Evolutionary conservation across 2,888 invertebrate species (phyloP).

Genomic region (Teleiodes luculella): DNA sequence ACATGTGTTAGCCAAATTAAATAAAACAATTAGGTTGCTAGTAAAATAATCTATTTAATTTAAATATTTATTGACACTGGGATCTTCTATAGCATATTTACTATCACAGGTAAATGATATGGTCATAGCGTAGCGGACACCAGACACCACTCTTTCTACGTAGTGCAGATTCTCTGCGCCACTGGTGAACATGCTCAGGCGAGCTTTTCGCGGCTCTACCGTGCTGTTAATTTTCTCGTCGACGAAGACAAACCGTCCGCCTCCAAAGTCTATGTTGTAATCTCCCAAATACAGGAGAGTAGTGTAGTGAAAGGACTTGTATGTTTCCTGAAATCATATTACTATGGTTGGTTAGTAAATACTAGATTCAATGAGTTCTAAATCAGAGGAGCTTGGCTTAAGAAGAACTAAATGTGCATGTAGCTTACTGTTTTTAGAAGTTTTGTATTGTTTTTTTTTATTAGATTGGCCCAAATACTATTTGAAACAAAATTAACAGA

Average conservation of each 20-base stretch:
- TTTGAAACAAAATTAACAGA: too few species aligned
- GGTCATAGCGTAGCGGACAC: constrained; percentile 88
- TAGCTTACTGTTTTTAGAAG: too few species aligned
- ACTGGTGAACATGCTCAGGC: constrained; percentile 91
- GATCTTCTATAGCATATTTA: constrained; percentile 81
- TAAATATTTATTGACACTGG: constrained; percentile 45
- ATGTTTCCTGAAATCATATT: constrained; percentile 83
- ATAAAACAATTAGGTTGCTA: too few species aligned
- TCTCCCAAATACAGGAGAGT: constrained; percentile 88
- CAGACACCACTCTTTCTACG: constrained; percentile 88
- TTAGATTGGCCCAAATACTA: too few species aligned
- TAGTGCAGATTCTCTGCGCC: constrained; percentile 91
- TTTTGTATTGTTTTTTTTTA: too few species aligned
- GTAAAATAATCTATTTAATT: neutral
- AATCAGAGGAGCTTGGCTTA: too few species aligned
- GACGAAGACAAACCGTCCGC: constrained; percentile 89
- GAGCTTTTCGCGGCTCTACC: constrained; percentile 86
- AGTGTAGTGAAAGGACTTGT: constrained; percentile 92
- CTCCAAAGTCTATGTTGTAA: constrained; percentile 86
- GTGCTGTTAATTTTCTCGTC: constrained; percentile 83
- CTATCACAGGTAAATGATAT: constrained; percentile 92
- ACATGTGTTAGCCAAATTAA: too few species aligned
- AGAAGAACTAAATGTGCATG: too few species aligned
- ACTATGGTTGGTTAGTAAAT: too few species aligned
- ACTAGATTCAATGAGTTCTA: too few species aligned